Evolutionary conservation across 2,888 invertebrate genomes (phyloP).

Genomic region (Trilocha varians): DNA sequence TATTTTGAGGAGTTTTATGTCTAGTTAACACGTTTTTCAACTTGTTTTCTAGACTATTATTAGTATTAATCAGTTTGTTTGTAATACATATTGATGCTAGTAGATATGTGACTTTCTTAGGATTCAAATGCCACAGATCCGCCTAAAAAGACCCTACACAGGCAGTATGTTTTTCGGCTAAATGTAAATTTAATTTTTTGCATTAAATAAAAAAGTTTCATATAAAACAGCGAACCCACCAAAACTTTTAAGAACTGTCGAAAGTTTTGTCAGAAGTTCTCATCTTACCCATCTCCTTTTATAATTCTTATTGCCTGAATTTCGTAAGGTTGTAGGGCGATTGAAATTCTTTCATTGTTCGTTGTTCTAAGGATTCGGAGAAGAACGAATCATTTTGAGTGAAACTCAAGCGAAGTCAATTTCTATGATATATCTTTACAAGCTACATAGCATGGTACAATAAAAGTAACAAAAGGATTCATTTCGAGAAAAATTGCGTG

Average conservation of each 20-base stretch:
- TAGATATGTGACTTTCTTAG: too few relatives aligned
- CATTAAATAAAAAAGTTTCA: background rate
- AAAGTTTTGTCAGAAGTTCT: background rate
- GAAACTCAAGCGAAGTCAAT: background rate
- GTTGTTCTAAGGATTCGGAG: background rate
- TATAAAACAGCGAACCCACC: background rate
- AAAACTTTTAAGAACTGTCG: background rate
- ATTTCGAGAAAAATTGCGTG: conserved; percentile 26
- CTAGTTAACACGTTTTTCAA: too few relatives aligned
- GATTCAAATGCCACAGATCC: too few relatives aligned
- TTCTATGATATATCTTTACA: background rate
- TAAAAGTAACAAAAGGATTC: conserved; percentile 23
- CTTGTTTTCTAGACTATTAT: too few relatives aligned
- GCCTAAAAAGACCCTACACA: too few relatives aligned
- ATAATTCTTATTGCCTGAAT: background rate
- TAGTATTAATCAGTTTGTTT: too few relatives aligned
- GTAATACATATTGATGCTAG: too few relatives aligned
- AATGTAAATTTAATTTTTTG: too few relatives aligned
- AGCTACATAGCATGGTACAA: conserved; percentile 9
- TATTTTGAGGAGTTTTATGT: too few relatives aligned
- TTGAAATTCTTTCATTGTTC: background rate
- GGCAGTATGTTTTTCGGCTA: background rate
- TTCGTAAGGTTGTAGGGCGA: background rate
- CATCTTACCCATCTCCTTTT: background rate
- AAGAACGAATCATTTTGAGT: background rate